Conservation (phyloP, 2,113 vertebrate genomes). For the Mus pahari region DNA sequence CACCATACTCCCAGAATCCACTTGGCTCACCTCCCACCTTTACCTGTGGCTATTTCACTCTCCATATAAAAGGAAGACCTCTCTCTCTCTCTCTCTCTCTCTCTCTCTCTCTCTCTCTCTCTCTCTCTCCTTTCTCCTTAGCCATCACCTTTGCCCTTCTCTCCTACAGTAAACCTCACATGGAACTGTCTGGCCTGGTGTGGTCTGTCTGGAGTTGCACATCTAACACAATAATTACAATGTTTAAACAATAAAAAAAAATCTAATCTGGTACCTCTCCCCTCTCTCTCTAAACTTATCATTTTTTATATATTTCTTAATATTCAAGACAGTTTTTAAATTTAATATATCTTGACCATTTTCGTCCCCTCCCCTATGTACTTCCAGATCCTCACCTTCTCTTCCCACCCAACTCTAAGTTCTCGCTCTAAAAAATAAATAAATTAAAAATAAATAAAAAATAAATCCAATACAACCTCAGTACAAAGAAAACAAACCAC, state of each 20-base stretch:
- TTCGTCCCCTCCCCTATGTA: not conserved
- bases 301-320: not conserved
- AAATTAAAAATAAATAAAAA: not conserved
- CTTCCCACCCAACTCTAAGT: not conserved
- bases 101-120: too few species aligned
- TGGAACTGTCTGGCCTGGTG: too few species aligned
- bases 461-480: not conserved
- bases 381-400: not conserved
- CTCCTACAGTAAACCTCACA: too few species aligned
- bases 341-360: not conserved
- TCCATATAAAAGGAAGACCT: too few species aligned
- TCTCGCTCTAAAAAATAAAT: not conserved
- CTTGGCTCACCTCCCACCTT: too few species aligned
- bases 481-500: not conserved
- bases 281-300: slow-evolving; percentile 22
- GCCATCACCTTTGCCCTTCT: too few species aligned
- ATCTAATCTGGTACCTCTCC: not conserved
- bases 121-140: too few species aligned
- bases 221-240: not conserved
- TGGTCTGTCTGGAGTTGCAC: too few species aligned
- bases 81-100: too few species aligned
- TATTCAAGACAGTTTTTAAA: not conserved
- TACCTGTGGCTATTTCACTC: too few species aligned
- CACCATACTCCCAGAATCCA: too few species aligned
- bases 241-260: slow-evolving; percentile 15